A percentile compares a stretch with the other conserved stretches of the same genome.
Evolutionary conservation across 2,797 vertebrate genomes (phyloP).

Genomic region (Vespertilio murinus): DNA sequence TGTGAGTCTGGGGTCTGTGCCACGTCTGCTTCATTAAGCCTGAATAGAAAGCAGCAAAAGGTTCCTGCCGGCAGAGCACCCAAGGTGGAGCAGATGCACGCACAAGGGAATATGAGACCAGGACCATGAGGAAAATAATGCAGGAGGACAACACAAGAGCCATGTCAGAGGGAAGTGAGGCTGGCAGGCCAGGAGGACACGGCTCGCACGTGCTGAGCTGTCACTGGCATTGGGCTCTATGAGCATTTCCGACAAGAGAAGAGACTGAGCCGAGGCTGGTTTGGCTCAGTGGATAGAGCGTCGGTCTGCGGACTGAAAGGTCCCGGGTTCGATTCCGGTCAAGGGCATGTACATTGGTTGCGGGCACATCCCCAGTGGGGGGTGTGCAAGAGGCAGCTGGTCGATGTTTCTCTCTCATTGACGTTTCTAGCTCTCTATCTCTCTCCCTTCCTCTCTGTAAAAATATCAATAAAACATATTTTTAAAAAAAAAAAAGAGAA

Average conservation of each 20-base stretch:
- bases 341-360: too few relatives aligned
- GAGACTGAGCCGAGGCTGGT: too few relatives aligned
- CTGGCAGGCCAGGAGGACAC: not conserved
- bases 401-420: too few relatives aligned
- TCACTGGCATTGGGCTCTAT: not conserved
- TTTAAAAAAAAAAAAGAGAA: too few relatives aligned
- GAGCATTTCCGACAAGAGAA: not conserved
- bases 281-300: too few relatives aligned
- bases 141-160: not conserved
- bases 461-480: too few relatives aligned
- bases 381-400: too few relatives aligned
- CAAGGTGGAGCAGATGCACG: not conserved
- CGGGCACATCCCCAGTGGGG: too few relatives aligned
- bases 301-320: too few relatives aligned
- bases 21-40: not conserved
- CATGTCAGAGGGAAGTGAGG: not conserved
- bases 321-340: too few relatives aligned
- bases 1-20: not conserved
- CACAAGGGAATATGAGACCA: not conserved
- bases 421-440: too few relatives aligned
- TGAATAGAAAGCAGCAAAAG: not conserved
- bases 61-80: not conserved
- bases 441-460: too few relatives aligned
- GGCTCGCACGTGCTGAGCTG: rapidly evolving
- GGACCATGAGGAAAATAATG: not conserved